Evolutionary conservation across 35 echinoderm and acorn worm genomes (phyloP).

Genomic region (Ophioderma brevispina): DNA sequence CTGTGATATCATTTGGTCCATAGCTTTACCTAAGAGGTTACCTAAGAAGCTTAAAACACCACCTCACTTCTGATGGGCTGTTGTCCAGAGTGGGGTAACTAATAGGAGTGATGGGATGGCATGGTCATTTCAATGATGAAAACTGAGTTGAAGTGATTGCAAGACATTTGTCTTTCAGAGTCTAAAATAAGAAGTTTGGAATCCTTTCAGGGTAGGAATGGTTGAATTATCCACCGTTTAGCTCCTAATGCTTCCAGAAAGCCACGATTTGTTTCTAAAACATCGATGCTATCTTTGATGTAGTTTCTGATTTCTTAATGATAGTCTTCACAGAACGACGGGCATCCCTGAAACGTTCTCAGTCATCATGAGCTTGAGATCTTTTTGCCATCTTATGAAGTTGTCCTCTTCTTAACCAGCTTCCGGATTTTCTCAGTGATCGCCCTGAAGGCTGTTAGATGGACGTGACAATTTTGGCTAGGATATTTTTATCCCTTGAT

Average conservation of each 20-base stretch:
- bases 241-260: no score
- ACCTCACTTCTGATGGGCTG: slow-evolving; percentile 1
- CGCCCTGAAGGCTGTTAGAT: slow-evolving; percentile 16
- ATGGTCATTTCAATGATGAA: slow-evolving; percentile 10
- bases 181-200: neutral
- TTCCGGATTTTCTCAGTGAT: neutral
- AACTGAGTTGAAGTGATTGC: slow-evolving; percentile 29
- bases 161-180: no score
- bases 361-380: no score
- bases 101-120: neutral
- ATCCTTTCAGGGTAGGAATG: neutral
- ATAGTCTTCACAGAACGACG: neutral
- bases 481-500: slow-evolving; percentile 17
- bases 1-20: slow-evolving; percentile 18
- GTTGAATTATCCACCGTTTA: neutral
- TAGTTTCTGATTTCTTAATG: neutral
- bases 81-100: neutral
- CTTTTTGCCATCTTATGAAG: no score
- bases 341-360: neutral
- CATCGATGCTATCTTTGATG: neutral
- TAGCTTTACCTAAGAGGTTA: neutral
- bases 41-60: neutral
- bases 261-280: no score
- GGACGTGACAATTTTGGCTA: neutral
- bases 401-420: neutral